Conservation (phyloP, 2,113 vertebrate genomes). For the Ptyas mucosa region DNA sequence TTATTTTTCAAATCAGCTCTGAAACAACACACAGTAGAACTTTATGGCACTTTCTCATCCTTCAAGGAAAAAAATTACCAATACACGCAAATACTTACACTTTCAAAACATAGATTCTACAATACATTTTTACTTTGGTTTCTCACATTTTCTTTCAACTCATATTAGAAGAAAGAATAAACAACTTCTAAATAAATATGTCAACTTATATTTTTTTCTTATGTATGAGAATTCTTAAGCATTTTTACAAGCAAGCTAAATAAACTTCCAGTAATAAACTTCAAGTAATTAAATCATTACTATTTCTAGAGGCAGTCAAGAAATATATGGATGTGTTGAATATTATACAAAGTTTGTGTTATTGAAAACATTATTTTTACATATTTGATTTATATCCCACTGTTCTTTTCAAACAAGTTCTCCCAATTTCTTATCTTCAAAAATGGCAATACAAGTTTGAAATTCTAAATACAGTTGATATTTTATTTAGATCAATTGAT, state of each 20-base stretch:
- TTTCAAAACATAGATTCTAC: not conserved
- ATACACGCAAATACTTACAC: not conserved
- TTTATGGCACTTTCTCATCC: not conserved
- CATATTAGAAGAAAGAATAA: not conserved
- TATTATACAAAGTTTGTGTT: not conserved
- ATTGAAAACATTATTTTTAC: not conserved
- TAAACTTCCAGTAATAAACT: not conserved
- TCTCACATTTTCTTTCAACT: not conserved
- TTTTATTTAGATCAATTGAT: not conserved
- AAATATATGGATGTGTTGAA: not conserved
- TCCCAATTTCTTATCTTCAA: not conserved
- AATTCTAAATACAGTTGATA: not conserved
- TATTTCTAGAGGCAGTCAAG: not conserved
- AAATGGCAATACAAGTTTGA: constrained; percentile 11
- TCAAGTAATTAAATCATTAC: not conserved
- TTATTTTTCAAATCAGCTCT: not conserved
- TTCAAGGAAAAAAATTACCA: not conserved
- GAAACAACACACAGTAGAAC: not conserved
- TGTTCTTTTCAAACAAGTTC: not conserved
- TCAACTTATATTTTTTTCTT: not conserved
- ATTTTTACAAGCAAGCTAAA: not conserved
- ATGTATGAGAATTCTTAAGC: not conserved
- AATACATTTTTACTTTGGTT: not conserved
- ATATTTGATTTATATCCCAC: not conserved
- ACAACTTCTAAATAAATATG: not conserved